A percentile compares a stretch with the other conserved stretches of the same genome.
Conservation (phyloP, 2,113 vertebrate genomes). For the Grallaria varia region DNA sequence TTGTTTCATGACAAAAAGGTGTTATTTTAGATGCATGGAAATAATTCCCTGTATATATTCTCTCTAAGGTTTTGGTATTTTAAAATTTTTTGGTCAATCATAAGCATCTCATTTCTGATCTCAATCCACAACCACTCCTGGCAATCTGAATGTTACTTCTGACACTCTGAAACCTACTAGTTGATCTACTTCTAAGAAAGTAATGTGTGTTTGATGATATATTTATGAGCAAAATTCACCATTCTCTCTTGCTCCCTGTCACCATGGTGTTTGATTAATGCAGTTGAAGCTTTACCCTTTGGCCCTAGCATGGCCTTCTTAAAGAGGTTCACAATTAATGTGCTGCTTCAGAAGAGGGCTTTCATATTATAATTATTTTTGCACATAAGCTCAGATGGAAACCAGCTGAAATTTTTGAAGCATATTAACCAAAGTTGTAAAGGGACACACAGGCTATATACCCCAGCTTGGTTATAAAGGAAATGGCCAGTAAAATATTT, state of each 20-base stretch:
- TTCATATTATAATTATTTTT: neutral
- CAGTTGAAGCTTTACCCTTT: neutral
- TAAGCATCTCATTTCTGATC: neutral
- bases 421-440: neutral
- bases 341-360: neutral
- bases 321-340: neutral
- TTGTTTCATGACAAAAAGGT: neutral
- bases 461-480: neutral
- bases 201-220: neutral
- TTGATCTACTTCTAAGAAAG: neutral
- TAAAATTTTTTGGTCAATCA: accelerated
- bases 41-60: neutral
- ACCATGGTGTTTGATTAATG: neutral
- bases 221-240: neutral
- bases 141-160: neutral
- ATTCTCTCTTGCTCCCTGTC: neutral
- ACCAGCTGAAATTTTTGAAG: neutral
- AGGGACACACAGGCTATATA: neutral
- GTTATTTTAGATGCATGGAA: neutral
- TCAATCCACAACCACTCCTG: neutral
- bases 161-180: neutral
- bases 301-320: neutral
- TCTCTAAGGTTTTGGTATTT: neutral
- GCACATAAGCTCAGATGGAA: neutral
- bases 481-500: neutral